Percentiles rank a stretch among this genome's conserved stretches.
Conservation (phyloP, 2,113 vertebrate species). For the Calonectris borealis region DNA sequence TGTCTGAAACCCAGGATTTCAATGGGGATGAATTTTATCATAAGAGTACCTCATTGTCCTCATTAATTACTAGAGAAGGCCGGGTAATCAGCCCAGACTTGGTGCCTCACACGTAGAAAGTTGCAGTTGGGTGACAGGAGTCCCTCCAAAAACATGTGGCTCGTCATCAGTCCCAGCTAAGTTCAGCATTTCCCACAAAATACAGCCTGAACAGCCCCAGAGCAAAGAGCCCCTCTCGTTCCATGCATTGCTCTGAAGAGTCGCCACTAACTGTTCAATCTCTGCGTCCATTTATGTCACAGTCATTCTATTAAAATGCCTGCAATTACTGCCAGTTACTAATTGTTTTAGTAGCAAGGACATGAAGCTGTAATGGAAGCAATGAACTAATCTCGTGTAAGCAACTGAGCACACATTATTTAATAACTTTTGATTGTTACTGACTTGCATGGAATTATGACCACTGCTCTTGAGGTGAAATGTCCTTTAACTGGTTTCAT, state of each 20-base stretch:
- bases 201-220: background rate
- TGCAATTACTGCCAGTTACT: background rate
- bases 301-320: background rate
- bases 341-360: background rate
- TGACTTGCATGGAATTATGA: background rate
- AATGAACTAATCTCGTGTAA: background rate
- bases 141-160: accelerated
- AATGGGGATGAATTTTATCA: background rate
- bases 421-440: background rate
- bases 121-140: accelerated
- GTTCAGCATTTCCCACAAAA: background rate
- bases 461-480: background rate
- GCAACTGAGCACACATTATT: background rate
- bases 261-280: background rate
- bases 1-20: background rate
- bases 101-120: background rate
- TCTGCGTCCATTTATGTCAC: background rate
- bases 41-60: background rate
- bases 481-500: background rate
- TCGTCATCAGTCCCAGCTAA: background rate
- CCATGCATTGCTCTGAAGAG: background rate
- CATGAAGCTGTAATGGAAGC: background rate
- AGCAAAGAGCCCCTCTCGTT: background rate
- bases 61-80: background rate
- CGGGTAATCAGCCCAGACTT: background rate